Conservation (phyloP, 2,888 invertebrate genomes). For the Euplexia lucipara region DNA sequence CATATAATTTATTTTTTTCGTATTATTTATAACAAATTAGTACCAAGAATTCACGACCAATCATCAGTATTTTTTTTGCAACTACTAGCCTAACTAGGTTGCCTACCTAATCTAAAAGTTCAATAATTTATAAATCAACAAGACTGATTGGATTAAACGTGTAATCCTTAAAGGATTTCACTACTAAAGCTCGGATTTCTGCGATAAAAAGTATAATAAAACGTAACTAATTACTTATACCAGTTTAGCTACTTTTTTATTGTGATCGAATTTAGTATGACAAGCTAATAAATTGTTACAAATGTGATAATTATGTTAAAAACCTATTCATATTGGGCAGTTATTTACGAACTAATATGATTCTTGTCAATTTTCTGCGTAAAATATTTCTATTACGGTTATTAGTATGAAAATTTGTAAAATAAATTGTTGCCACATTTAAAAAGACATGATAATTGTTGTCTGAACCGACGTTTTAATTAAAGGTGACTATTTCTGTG, state of each 20-base stretch:
- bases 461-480: slow-evolving; percentile 50
- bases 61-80: slow-evolving; percentile 13
- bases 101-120: slow-evolving; percentile 4
- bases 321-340: slow-evolving; percentile 31
- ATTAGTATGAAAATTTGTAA: slow-evolving; percentile 28
- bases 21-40: slow-evolving; percentile 6
- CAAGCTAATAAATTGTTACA: slow-evolving; percentile 52
- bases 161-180: slow-evolving; percentile 33
- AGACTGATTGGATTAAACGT: slow-evolving; percentile 27
- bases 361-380: slow-evolving; percentile 31
- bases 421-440: slow-evolving; percentile 19
- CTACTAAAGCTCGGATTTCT: slow-evolving; percentile 11
- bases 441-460: slow-evolving; percentile 32
- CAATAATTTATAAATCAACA: slow-evolving; percentile 38
- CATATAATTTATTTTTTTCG: background rate
- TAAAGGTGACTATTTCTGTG: slow-evolving; percentile 50
- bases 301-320: slow-evolving; percentile 63
- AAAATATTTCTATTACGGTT: slow-evolving; percentile 27
- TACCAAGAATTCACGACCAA: slow-evolving; percentile 3
- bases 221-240: slow-evolving; percentile 39
- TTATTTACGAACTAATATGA: slow-evolving; percentile 34
- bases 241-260: slow-evolving; percentile 50
- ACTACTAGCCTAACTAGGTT: background rate
- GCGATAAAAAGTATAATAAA: slow-evolving; percentile 21
- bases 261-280: slow-evolving; percentile 45